Base-by-base conservation (phyloP, 1,140 invertebrate species). In the Caenorhabditis remanei region DNA sequence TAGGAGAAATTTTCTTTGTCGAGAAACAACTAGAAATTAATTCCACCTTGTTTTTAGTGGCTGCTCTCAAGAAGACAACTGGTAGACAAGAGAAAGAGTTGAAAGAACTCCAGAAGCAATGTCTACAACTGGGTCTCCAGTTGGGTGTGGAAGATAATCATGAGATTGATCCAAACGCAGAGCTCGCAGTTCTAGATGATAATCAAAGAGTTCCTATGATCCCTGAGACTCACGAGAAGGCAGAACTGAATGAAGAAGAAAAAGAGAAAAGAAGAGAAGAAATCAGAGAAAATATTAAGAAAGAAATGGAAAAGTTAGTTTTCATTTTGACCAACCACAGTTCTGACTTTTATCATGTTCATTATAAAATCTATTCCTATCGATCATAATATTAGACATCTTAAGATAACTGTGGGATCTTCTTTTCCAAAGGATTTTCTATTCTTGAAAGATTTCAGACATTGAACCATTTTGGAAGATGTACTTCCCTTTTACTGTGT, bases 241-340 rank as follows among this genome's bases (percentile, higher is more conserved):
- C 67, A 11, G 84, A 85, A 32, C 16, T 71, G 85, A 85, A 85
- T 40, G 85, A 85, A n/a, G 63, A 85, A 32, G 40, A 53, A 58
- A 71, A 71, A n/a, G 85, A 85, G 85, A 58, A 75, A 43, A 75
- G 85, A 48, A 71, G 85, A 50, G 67, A 85, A 19, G 85, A 85
- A 40, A 85, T 85, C 21, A 50, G 85, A 48, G 85, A 85, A 40
- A 85, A 85, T 56, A 67, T 85, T 8, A 71, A 67, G 19, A 85
- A 79, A n/a, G 85, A 85, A 40, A 71, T 65, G 63, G 85, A 85
- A n/a, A 85, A 75, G 85, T 85, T 9, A 75, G 85, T 85, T 46
- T 85, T 21, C 0, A 32, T 32, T 32, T 1, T 32, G 32, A 32
- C 32, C 2, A 1, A 32, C 32, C 32, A 32, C 2, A 32, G 32